Percentiles rank a stretch among this genome's conserved stretches.
Conservation (phyloP, 2,113 vertebrate genomes). For the Bombycilla garrulus region DNA sequence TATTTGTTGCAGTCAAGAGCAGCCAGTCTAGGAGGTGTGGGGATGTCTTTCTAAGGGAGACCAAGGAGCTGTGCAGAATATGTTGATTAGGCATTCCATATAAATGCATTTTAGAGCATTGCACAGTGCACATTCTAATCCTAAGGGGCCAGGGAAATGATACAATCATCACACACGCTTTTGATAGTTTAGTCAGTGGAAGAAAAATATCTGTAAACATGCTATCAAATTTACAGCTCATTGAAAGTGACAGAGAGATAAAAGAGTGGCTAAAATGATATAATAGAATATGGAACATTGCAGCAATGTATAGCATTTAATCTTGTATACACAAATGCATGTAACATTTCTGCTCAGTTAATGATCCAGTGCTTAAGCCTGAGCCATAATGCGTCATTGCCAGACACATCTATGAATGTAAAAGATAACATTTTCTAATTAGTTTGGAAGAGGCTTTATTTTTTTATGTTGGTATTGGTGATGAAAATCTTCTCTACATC, state of each 20-base stretch:
- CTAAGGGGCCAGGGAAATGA: background rate
- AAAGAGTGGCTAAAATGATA: background rate
- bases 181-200: constrained; percentile 20
- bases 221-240: constrained; percentile 50
- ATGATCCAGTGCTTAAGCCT: constrained; percentile 2
- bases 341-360: constrained; percentile 23
- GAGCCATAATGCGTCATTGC: background rate
- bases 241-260: constrained; percentile 44
- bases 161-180: background rate
- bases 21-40: background rate
- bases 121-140: background rate
- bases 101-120: background rate
- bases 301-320: background rate
- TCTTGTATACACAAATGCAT: constrained; percentile 4
- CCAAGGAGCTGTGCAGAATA: background rate
- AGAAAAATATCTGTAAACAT: constrained; percentile 46
- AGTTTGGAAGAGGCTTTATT: background rate
- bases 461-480: background rate
- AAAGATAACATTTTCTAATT: background rate
- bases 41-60: background rate
- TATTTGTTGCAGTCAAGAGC: background rate
- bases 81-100: background rate
- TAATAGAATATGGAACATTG: background rate
- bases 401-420: background rate
- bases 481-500: background rate